These are phyloP conservation scores for Camptogramma bilineatum DNA, from an alignment of 2,888 invertebrate species.

Conservation along the genomic window DNA sequence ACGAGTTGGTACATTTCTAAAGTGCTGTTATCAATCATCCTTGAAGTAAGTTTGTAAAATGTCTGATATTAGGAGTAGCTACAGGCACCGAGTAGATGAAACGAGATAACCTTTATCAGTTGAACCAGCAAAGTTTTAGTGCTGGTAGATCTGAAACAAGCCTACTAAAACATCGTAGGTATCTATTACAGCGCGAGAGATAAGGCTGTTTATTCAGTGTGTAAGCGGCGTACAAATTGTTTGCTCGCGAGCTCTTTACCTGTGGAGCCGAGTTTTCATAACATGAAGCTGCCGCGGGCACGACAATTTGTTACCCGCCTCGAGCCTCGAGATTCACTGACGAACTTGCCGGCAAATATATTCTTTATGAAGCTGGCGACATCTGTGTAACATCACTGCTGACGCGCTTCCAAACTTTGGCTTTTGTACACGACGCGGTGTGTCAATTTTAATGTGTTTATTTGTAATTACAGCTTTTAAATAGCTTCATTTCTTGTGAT, in stretches of 20 bases:
- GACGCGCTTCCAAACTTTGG: constrained; percentile 17
- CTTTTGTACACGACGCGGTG: not conserved
- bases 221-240: constrained; percentile 81
- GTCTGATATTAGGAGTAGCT: constrained; percentile 11
- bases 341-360: constrained; percentile 70
- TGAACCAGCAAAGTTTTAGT: constrained; percentile 36
- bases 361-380: constrained; percentile 59
- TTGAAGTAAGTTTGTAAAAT: constrained; percentile 8
- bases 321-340: constrained; percentile 72
- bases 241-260: constrained; percentile 74
- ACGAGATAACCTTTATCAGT: constrained; percentile 18
- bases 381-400: constrained; percentile 38
- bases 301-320: constrained; percentile 73
- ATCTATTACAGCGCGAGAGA: constrained; percentile 63
- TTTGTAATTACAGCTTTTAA: constrained; percentile 6
- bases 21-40: constrained; percentile 19
- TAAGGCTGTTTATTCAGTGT: constrained; percentile 77
- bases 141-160: constrained; percentile 50
- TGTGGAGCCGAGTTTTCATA: constrained; percentile 76
- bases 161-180: constrained; percentile 59
- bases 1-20: constrained; percentile 10
- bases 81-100: not conserved
- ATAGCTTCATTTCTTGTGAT: not conserved
- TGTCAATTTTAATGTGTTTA: constrained; percentile 23
- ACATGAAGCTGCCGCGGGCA: constrained; percentile 72